Evolutionary conservation across 2,113 vertebrate genomes (phyloP).

Genomic region (Plestiodon gilberti): DNA sequence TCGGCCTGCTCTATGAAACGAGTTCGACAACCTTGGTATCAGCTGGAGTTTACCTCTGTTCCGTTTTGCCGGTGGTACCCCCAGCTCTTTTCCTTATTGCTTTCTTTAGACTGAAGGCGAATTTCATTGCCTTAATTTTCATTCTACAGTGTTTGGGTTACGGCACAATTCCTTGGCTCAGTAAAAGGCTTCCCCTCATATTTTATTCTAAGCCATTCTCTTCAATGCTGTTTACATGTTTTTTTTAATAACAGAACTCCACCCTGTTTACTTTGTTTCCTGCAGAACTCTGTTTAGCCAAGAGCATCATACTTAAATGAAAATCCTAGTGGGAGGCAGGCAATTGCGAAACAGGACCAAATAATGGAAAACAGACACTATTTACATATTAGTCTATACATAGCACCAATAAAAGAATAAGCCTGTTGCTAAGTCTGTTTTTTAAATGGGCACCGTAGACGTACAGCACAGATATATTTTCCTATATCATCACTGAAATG

Average conservation of each 20-base stretch:
- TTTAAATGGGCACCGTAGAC: too few relatives aligned
- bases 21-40: not conserved
- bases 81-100: not conserved
- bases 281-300: constrained; percentile 57
- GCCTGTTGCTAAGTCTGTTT: not conserved
- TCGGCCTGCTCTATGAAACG: too few relatives aligned
- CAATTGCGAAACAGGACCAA: constrained; percentile 34
- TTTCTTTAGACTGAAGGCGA: not conserved
- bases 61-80: not conserved
- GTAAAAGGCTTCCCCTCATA: not conserved
- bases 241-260: constrained; percentile 28
- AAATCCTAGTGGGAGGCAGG: constrained; percentile 61
- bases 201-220: constrained; percentile 29
- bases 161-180: constrained; percentile 2
- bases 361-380: constrained; percentile 55
- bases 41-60: not conserved
- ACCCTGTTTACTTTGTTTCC: constrained; percentile 48
- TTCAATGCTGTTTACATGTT: constrained; percentile 34
- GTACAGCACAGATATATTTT: not conserved
- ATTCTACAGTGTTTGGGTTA: not conserved
- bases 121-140: not conserved
- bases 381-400: constrained; percentile 42
- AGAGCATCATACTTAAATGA: constrained; percentile 49
- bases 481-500: not conserved
- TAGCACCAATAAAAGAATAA: constrained; percentile 24